Conservation (phyloP, 1,140 invertebrate genomes). For the Parapsyche elsis region DNA sequence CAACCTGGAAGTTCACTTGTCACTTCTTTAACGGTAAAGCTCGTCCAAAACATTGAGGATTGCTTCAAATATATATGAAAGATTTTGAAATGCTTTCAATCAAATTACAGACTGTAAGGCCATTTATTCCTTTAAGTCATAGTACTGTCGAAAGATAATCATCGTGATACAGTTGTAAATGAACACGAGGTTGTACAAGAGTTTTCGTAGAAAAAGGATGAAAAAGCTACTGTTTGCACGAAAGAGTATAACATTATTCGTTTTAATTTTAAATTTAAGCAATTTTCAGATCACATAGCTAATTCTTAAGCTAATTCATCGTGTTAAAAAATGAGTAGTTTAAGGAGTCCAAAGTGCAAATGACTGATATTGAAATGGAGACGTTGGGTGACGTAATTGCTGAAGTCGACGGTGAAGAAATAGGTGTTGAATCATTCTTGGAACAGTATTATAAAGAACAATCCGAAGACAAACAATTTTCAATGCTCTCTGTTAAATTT, state of each 20-base stretch:
- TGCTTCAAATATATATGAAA: constrained; percentile 78
- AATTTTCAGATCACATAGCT: constrained; percentile 72
- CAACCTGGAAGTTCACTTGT: constrained; percentile 97
- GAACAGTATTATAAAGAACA: constrained; percentile 53
- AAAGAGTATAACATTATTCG: constrained; percentile 78
- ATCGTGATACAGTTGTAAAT: constrained; percentile 64
- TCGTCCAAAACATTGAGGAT: constrained; percentile 83
- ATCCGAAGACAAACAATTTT: constrained; percentile 47
- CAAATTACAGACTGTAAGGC: constrained; percentile 86
- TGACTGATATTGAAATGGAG: constrained; percentile 59
- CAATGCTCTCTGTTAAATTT: constrained; percentile 53
- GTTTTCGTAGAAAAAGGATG: constrained; percentile 67
- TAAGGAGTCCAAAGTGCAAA: constrained; percentile 55
- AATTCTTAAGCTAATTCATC: constrained; percentile 76
- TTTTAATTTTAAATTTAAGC: constrained; percentile 85
- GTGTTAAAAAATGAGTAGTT: constrained; percentile 68
- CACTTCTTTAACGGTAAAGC: constrained; percentile 95
- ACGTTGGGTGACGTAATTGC: constrained; percentile 59
- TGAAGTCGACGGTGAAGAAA: constrained; percentile 53
- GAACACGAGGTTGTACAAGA: constrained; percentile 68
- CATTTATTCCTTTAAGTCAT: constrained; percentile 82
- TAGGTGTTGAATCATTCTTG: constrained; percentile 49
- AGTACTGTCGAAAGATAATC: constrained; percentile 67
- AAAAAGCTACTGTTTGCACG: constrained; percentile 78
- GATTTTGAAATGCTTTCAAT: constrained; percentile 79